phyloP scores from a whole-genome alignment of 2,888 invertebrate species.

The Hypolimnas misippus region DNA sequence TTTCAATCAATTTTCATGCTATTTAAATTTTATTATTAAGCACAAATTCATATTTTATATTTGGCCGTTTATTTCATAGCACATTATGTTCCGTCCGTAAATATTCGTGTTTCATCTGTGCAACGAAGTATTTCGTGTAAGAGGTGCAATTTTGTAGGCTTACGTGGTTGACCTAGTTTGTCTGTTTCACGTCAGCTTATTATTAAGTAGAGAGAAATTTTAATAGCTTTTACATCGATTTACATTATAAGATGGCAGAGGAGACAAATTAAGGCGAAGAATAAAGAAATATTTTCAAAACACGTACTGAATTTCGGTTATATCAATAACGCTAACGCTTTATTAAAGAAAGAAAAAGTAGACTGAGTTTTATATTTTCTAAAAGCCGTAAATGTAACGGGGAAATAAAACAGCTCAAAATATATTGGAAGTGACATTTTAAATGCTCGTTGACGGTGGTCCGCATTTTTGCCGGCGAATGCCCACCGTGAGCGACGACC shows the following conservation, averaged over 20 bases:
- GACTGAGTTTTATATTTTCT: no score
- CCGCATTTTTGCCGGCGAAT: slow-evolving; percentile 21
- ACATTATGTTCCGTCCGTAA: not conserved
- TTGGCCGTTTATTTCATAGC: not conserved
- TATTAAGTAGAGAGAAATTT: slow-evolving; percentile 12
- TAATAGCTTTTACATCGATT: slow-evolving; percentile 6
- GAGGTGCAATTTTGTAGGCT: slow-evolving; percentile 12
- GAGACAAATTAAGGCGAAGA: not conserved
- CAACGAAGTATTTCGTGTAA: slow-evolving; percentile 10
- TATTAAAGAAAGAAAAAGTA: not conserved
- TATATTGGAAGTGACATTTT: slow-evolving; percentile 22
- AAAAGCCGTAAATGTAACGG: no score
- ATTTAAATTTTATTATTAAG: no score
- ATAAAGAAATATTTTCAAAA: not conserved
- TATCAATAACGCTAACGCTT: not conserved
- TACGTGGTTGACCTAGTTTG: slow-evolving; percentile 11
- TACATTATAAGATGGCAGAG: not conserved
- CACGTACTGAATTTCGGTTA: not conserved
- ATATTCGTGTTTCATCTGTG: slow-evolving; percentile 5
- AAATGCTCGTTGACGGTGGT: slow-evolving; percentile 12
- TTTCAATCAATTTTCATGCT: no score
- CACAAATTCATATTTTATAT: not conserved
- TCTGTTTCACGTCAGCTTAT: slow-evolving; percentile 4
- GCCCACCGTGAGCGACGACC: slow-evolving; percentile 21
- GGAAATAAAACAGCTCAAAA: not conserved